These are phyloP conservation scores for Enoplosus armatus DNA, from an alignment of 2,797 vertebrate genomes.

Conservation along the genomic window DNA sequence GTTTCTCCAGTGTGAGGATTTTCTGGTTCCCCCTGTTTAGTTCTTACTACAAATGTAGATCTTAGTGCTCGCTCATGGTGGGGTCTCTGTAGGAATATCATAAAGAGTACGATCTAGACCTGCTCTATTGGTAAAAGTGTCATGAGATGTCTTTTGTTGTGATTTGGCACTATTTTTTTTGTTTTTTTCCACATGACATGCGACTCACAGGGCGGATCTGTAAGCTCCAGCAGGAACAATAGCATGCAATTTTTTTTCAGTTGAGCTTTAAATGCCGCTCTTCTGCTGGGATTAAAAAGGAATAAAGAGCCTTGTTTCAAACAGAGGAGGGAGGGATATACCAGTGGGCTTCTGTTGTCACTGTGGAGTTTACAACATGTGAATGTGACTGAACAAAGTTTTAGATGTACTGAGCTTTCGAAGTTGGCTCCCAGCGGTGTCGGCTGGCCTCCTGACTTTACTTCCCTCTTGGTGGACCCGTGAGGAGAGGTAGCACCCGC, in stretches of 20 bases:
- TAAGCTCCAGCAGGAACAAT: neutral
- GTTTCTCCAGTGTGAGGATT: too few relatives aligned
- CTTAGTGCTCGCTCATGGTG: too few relatives aligned
- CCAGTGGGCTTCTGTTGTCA: neutral
- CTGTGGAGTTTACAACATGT: neutral
- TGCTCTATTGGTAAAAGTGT: too few relatives aligned
- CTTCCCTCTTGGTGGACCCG: constrained; percentile 8
- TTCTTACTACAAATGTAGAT: too few relatives aligned
- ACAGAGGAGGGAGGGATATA: neutral
- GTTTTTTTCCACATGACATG: too few relatives aligned
- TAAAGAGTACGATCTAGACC: too few relatives aligned
- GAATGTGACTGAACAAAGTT: neutral
- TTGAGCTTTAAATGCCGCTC: neutral
- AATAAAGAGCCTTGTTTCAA: neutral
- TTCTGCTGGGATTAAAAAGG: neutral
- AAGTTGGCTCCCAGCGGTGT: neutral
- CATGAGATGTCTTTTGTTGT: too few relatives aligned
- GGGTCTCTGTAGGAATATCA: too few relatives aligned
- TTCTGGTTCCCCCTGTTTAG: too few relatives aligned
- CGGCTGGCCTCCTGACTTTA: neutral
- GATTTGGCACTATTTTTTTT: too few relatives aligned
- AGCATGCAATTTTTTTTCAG: neutral
- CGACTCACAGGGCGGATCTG: neutral
- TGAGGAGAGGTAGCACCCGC: neutral
- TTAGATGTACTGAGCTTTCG: neutral